phyloP scores from a whole-genome alignment of 2,797 vertebrate species.

The Crossoptilon crossoptilon region DNA sequence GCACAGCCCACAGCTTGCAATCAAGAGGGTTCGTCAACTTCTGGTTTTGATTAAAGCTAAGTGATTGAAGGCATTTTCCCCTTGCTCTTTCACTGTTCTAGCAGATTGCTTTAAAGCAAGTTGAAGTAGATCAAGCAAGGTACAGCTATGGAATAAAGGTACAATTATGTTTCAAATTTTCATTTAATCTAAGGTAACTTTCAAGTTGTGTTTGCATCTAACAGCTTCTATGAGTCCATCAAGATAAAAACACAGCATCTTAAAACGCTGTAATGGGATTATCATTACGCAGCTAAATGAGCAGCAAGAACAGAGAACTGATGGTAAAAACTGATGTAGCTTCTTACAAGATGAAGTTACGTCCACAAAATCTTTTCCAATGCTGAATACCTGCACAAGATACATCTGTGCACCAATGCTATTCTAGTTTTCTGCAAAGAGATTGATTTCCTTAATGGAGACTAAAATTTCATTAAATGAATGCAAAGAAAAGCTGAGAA shows the following conservation, averaged over 20 bases:
- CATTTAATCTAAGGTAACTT: neutral
- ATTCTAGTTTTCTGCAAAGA: neutral
- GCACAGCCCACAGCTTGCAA: neutral
- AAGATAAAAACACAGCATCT: neutral
- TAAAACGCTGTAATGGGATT: neutral
- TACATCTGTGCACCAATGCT: neutral
- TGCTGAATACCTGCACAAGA: neutral
- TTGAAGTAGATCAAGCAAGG: neutral
- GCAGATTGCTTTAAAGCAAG: neutral
- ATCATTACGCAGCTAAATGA: neutral
- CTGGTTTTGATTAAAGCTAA: constrained; percentile 33
- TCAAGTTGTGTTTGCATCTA: neutral
- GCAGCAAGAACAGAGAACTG: neutral
- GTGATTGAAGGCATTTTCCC: neutral
- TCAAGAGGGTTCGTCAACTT: neutral
- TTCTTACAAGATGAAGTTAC: neutral
- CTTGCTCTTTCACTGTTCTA: neutral
- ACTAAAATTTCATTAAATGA: neutral
- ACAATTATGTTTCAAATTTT: neutral
- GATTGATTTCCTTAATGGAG: neutral
- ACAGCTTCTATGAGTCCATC: neutral
- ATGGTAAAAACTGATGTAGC: neutral
- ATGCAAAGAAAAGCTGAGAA: neutral
- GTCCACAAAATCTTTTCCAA: neutral
- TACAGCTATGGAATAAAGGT: neutral